Base-by-base conservation (phyloP, 2,888 invertebrate genomes). In the Lymantria monacha region DNA sequence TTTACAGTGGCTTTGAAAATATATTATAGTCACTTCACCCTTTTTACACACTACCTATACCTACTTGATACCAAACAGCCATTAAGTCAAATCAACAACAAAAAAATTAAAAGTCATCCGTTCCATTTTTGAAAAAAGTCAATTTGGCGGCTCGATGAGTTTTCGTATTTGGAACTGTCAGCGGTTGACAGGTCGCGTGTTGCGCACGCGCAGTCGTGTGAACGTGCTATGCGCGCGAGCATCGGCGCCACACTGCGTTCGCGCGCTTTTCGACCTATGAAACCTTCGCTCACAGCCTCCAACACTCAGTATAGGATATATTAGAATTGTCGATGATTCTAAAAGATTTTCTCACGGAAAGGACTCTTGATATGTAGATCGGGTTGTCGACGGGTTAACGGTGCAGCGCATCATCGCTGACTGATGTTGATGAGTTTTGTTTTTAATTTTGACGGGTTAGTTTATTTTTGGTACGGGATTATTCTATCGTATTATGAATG, bases 181-280 rank as follows among this genome's bases (percentile, higher is more conserved):
- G 72, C 78, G 81, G 76, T 77, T 82, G 85, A 81, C 81, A 81
- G 74, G 69, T 73, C 74, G 76, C 83, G 79, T 74, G 74, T 74
- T 61, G 70, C 75, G 75, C 80, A 76, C 80, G 81, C 83, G 80
- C 78, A 76, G 74, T 80, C 79, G 80, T 83, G 74, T 82, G 79
- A 83, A 83, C 90, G 89, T 90, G 90, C 86, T 78, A 56, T 81
- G 88, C 88, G 89, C 88, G 73, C 90, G 87, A 76, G 81, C 82
- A 79, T 81, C 88, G 81, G 85, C 87, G 83, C 86, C 77, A 82
- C 83, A 91, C 91, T 91, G 90, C 84, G 84, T 90, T 89, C 88
- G 88, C 91, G 90, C 89, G 89, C 90, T 89, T 89, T 91, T 88
- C 83, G 75, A 81, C 81, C 83, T 79, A 79, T 73, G 75, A 83